Base-by-base conservation (phyloP, 2,797 vertebrate genomes). In the Melanotaenia maccullochi region DNA sequence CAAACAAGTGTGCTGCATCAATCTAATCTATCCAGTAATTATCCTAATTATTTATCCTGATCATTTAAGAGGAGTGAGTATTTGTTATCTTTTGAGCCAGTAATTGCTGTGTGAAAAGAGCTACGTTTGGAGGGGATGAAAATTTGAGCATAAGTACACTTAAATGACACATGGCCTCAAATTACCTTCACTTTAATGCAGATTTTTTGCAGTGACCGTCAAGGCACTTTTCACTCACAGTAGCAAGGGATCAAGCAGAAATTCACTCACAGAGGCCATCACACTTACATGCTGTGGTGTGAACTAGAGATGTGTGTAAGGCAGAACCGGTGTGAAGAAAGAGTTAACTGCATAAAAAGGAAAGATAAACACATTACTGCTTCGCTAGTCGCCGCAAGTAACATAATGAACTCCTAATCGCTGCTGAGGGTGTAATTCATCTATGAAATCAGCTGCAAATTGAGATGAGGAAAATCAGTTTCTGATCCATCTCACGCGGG, bases 351-450 rank as follows among this genome's bases (percentile, higher is more conserved):
- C 85, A 92, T 92, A 88, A 89, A 90, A 86, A 84, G 78, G 81
- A 88, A 90, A 85, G 89, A 90, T 93, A 92, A 92, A 93, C 91
- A 93, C 86, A 93, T 93, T 93, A 93, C 87, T 83, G 90, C 83
- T 82, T 89, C 78, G 40, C 90, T 82, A 85, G 90, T 87, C 74
- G 75, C 88, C 47, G 38, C 44, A 81, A 90, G 90, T 89, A 92
- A 90, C 89, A 90, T 93, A 93, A 93, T 93, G 90, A 93, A 93
- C 90, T 92, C 91, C 92, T 93, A 92, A 93, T 93, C 87, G 79
- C 89, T 89, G 88, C 92, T 86, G 90, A 93, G 91, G 89, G 92
- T 89, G 91, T 93, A 90, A 92, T 92, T 93, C 90, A 92, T 93
- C 92, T 93, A 87, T 87, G 89, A 90, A 93, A 93, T 93, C 90